phyloP scores from a whole-genome alignment of 1,140 invertebrate species.

The Hirudo medicinalis region DNA sequence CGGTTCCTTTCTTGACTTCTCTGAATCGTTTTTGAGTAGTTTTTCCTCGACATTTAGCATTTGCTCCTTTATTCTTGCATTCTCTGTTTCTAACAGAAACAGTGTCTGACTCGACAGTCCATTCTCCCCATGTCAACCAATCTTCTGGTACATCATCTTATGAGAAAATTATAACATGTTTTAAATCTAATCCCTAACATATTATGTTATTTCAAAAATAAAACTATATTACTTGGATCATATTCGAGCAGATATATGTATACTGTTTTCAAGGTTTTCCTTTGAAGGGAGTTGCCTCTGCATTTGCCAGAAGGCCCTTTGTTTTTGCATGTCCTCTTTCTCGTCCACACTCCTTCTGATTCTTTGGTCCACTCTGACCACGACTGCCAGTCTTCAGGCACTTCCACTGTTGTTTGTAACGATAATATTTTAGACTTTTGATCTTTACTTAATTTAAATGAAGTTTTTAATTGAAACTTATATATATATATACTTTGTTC shows the following conservation, averaged over 20 bases:
- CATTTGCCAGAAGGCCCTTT: not conserved
- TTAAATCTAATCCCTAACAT: too few species aligned
- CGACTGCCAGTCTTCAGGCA: not conserved
- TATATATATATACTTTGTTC: not conserved
- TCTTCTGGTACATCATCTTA: constrained; percentile 4
- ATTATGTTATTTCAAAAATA: not conserved
- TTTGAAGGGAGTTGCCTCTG: constrained; percentile 7
- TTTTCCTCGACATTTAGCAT: constrained; percentile 3
- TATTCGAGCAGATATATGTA: too few species aligned
- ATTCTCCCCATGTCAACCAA: constrained; percentile 1
- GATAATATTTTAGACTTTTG: not conserved
- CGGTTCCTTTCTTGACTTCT: not conserved
- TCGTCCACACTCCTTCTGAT: not conserved
- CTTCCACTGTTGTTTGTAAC: not conserved
- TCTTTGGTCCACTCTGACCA: constrained; percentile 4
- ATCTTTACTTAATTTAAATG: not conserved
- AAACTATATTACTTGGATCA: too few species aligned
- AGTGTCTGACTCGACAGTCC: not conserved
- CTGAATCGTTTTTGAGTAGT: not conserved
- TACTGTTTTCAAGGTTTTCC: not conserved
- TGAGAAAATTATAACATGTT: not conserved
- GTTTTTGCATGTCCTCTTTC: not conserved
- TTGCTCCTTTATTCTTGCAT: not conserved
- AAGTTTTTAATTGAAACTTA: not conserved
- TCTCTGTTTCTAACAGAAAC: not conserved